phyloP scores from a whole-genome alignment of 2,113 vertebrate genomes.

The Trematomus loennbergii region DNA sequence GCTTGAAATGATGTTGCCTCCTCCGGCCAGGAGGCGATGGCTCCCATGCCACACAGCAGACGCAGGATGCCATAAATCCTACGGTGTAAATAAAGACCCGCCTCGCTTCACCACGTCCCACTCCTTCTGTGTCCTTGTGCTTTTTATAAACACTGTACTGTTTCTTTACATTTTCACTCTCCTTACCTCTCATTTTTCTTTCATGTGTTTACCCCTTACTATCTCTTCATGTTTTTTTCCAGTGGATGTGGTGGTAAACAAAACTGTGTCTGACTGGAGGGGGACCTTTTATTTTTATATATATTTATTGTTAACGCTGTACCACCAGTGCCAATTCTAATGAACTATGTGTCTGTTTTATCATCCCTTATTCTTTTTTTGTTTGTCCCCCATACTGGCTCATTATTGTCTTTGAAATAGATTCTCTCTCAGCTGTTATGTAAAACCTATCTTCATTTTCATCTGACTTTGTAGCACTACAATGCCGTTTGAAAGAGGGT shows the following conservation, averaged over 20 bases:
- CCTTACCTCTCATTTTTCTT: slow-evolving; percentile 39
- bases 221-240: slow-evolving; percentile 6
- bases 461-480: slow-evolving; percentile 1
- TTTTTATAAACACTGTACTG: slow-evolving; percentile 12
- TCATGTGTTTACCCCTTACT: slow-evolving; percentile 16
- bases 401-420: background rate
- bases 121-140: slow-evolving; percentile 29
- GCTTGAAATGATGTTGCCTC: slow-evolving; percentile 81
- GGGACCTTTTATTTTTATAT: background rate
- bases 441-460: background rate
- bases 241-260: slow-evolving; percentile 30
- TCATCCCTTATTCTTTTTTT: background rate
- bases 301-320: slow-evolving; percentile 1
- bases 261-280: background rate
- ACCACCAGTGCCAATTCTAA: background rate
- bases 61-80: slow-evolving; percentile 70
- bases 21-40: slow-evolving; percentile 60
- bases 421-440: background rate
- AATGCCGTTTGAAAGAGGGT: background rate
- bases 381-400: too few relatives aligned
- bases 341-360: background rate
- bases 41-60: slow-evolving; percentile 66
- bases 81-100: slow-evolving; percentile 72
- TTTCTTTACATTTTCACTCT: slow-evolving; percentile 19
- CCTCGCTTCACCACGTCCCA: slow-evolving; percentile 53